These are phyloP conservation scores for Scartelaos histophorus DNA, from an alignment of 2,113 vertebrate genomes.

Conservation along the genomic window DNA sequence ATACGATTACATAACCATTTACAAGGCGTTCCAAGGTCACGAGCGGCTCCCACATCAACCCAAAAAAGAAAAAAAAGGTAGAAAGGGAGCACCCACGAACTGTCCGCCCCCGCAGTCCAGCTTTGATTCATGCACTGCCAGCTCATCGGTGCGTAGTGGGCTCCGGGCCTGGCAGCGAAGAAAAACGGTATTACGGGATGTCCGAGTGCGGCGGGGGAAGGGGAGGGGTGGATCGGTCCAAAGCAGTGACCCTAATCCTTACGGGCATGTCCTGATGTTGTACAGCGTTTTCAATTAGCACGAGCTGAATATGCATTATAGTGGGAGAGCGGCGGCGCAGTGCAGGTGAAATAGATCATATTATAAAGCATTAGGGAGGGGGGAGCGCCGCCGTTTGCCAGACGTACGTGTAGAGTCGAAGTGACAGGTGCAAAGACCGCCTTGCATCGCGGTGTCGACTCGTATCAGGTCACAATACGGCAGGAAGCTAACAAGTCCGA, in stretches of 20 bases:
- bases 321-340: background rate
- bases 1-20: constrained; percentile 51
- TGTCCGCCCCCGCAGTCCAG: constrained; percentile 54
- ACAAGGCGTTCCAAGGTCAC: constrained; percentile 24
- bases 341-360: constrained; percentile 24
- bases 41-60: constrained; percentile 40
- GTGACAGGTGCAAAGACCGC: constrained; percentile 18
- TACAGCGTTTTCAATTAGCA: constrained; percentile 26
- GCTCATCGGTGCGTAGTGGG: constrained; percentile 54
- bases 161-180: constrained; percentile 51
- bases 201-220: constrained; percentile 4
- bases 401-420: background rate
- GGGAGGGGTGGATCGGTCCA: background rate
- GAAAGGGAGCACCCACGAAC: constrained; percentile 25
- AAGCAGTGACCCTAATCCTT: constrained; percentile 34
- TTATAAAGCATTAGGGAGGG: constrained; percentile 3
- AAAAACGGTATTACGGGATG: constrained; percentile 46
- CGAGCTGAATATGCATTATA: background rate
- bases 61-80: constrained; percentile 19
- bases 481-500: background rate
- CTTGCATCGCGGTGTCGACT: constrained; percentile 21
- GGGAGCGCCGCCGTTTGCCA: background rate
- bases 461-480: constrained; percentile 5
- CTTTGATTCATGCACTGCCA: constrained; percentile 57
- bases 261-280: constrained; percentile 17